Conservation (phyloP, 2,888 invertebrate species). For the Branchipolynoe longqiensis region DNA sequence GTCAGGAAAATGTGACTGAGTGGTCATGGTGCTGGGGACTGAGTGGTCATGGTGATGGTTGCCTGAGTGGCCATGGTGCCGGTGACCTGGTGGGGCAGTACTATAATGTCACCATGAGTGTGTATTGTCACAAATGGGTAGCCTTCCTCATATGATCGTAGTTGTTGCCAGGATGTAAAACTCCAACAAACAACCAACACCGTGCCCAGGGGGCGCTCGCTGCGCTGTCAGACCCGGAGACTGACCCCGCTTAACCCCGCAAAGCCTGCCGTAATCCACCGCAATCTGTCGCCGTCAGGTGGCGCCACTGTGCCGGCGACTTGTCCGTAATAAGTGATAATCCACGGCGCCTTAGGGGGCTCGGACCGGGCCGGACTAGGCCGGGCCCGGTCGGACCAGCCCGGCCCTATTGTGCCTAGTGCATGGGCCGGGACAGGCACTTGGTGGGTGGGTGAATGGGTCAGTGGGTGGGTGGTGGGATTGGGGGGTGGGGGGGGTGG, state of each 20-base stretch:
- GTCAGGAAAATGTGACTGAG: too few species aligned
- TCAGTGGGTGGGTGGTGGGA: not conserved
- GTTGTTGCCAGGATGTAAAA: too few species aligned
- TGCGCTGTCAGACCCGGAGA: not conserved
- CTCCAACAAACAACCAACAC: too few species aligned
- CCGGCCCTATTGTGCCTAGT: not conserved
- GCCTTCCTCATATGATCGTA: too few species aligned
- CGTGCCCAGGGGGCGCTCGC: conserved; percentile 11
- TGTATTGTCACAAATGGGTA: too few species aligned
- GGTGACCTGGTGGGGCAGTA: too few species aligned
- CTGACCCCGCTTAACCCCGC: conserved; percentile 45
- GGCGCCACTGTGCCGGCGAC: not conserved
- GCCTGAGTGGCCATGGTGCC: not conserved
- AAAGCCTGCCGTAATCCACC: conserved; percentile 34
- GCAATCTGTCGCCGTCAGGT: conserved; percentile 51
- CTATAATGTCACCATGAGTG: too few species aligned
- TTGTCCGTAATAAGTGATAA: conserved; percentile 27
- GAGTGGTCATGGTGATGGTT: too few species aligned
- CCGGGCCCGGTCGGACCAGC: not conserved
- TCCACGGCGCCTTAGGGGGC: not conserved
- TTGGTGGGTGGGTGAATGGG: not conserved
- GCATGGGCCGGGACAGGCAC: not conserved
- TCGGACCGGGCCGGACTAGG: not conserved
- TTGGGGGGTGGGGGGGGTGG: not conserved
- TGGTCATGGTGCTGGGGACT: too few species aligned